These are phyloP conservation scores for Paratrypauchen microcephalus DNA, from an alignment of 2,797 vertebrate genomes.

Conservation along the genomic window DNA sequence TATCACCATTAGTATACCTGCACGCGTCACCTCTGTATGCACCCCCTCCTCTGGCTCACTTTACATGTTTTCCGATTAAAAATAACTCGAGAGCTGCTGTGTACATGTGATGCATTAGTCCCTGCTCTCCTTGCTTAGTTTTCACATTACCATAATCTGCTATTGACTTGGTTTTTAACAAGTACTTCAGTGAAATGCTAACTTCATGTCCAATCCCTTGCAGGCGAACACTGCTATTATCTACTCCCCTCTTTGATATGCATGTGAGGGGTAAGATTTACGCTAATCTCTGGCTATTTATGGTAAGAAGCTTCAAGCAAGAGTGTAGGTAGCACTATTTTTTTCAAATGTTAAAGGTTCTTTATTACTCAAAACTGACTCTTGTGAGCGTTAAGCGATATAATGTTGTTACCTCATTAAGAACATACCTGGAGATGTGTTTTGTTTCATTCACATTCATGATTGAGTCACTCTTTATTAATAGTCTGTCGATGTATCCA, in stretches of 20 bases:
- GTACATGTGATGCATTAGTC: constrained; percentile 63
- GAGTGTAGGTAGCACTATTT: constrained; percentile 18
- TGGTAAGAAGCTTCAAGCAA: constrained; percentile 14
- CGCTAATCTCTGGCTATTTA: constrained; percentile 53
- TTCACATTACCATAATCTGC: constrained; percentile 76
- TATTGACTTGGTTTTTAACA: constrained; percentile 73
- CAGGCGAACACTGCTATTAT: constrained; percentile 56
- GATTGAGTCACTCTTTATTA: too few relatives aligned
- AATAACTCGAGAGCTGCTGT: constrained; percentile 57
- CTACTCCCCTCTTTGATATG: constrained; percentile 62
- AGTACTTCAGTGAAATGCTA: constrained; percentile 59
- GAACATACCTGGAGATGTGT: too few relatives aligned
- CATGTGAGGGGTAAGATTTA: constrained; percentile 43
- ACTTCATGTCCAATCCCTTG: constrained; percentile 64
- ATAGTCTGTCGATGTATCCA: too few relatives aligned
- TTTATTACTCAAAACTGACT: too few relatives aligned
- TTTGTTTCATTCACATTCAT: too few relatives aligned
- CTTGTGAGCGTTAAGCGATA: too few relatives aligned
- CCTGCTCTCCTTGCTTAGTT: constrained; percentile 61
- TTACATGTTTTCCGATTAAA: constrained; percentile 55
- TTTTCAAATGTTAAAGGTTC: not conserved
- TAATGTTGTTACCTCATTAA: too few relatives aligned
- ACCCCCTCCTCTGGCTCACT: constrained; percentile 23
- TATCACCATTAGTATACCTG: constrained; percentile 1
- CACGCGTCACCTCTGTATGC: constrained; percentile 21